phyloP scores from a whole-genome alignment of 1,140 invertebrate species.

The Drosophila murphyi region DNA sequence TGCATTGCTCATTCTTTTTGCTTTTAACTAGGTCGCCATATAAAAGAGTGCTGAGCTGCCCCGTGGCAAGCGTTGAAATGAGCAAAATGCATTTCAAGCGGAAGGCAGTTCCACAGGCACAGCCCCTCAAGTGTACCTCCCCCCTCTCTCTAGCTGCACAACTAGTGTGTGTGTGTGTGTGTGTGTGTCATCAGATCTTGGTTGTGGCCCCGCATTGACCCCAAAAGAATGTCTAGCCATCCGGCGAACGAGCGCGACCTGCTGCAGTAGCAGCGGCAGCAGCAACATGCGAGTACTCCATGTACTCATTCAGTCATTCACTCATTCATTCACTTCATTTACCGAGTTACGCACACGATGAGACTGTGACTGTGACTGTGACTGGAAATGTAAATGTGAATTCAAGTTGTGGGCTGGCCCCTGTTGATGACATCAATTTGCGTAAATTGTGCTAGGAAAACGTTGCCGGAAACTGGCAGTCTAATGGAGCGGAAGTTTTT shows the following conservation, averaged over 20 bases:
- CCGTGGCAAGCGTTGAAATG: constrained; percentile 32
- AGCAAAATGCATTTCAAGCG: constrained; percentile 52
- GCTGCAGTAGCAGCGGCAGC: neutral
- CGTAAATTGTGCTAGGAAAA: constrained; percentile 82
- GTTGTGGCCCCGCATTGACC: constrained; percentile 56
- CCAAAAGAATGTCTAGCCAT: constrained; percentile 64
- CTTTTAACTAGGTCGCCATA: constrained; percentile 38
- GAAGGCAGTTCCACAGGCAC: constrained; percentile 20
- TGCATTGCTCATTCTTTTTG: constrained; percentile 60
- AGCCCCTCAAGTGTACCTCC: neutral
- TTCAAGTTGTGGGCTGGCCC: constrained; percentile 43
- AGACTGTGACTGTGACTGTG: neutral
- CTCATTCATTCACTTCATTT: constrained; percentile 77
- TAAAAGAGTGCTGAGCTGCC: constrained; percentile 3
- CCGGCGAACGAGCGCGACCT: constrained; percentile 56
- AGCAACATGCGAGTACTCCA: constrained; percentile 51
- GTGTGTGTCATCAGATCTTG: constrained; percentile 65
- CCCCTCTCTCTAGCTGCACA: neutral
- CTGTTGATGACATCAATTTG: constrained; percentile 82
- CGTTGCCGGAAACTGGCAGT: constrained; percentile 81
- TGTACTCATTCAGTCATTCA: constrained; percentile 63
- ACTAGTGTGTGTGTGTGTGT: too few relatives aligned
- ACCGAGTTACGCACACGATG: constrained; percentile 67
- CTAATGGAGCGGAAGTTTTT: constrained; percentile 83
- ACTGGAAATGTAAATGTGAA: constrained; percentile 15